Base-by-base conservation (phyloP, 2,113 vertebrate genomes). In the Clarias gariepinus region DNA sequence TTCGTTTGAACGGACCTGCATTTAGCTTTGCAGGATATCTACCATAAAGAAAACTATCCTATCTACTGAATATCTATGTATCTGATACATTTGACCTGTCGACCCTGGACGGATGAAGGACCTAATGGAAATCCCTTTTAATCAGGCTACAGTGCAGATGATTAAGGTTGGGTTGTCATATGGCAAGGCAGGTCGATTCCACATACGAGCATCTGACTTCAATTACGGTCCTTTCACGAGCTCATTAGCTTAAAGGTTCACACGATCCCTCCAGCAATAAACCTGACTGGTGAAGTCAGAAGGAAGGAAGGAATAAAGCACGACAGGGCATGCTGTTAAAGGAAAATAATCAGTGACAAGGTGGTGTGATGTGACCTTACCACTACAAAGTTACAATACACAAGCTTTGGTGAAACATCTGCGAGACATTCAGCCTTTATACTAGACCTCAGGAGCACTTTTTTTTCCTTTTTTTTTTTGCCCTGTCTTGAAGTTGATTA, bases 141-240 rank as follows among this genome's bases (percentile, higher is more conserved):
- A 82, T 66, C 81, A 82, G 28, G 30, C 53, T 58, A 33, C 77
- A 79, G 77, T 9, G n/a, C 10, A 33, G 16, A 30, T 41, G 78
- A 81, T 61, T 36, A 61, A 15, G 28, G 8, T 7, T 36, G 61
- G 28, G 9, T 8, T 79, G 57, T 60, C 66, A 71, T 68, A 82
- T 66, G 25, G n/a, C 63, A 69, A 36, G 28, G 28, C 11, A 19
- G 64, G 66, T 83, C 82, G 25, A 30, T 33, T 1, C 21, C 66
- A 25, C 6, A 36, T 69, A 25, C 6, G 30, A 16, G 55, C 66
- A 83, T 83, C 82, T 83, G 82, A 69, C 53, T 83, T 71, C 2
- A 73, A 73, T 83, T 83, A 73, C 11, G 11, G 28, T 21, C 11
- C 57, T 83, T 58, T 33, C 66, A 57, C 3, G 11, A 69, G 66